Percentiles rank a stretch among this genome's conserved stretches.
Evolutionary conservation across 2,113 vertebrate species (phyloP).

Genomic region (Montifringilla adamsi): DNA sequence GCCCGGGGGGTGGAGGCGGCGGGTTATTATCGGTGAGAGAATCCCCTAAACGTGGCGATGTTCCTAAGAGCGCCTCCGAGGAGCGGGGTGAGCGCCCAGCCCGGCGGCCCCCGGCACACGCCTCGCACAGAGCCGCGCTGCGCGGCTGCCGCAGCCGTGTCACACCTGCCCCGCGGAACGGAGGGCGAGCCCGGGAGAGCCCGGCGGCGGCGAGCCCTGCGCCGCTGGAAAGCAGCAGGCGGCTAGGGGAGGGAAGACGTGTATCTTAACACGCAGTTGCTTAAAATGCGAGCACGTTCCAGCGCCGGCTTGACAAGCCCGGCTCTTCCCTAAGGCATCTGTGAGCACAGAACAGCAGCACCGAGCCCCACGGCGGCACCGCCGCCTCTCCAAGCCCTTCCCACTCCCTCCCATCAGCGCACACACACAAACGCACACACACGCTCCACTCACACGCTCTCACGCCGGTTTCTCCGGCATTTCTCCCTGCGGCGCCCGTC

Average conservation of each 20-base stretch:
- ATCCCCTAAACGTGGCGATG: not conserved
- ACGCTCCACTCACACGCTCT: not conserved
- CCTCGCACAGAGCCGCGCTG: not conserved
- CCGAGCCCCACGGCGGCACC: not conserved
- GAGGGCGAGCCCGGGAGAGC: not conserved
- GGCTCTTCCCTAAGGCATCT: not conserved
- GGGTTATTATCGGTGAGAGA: not conserved
- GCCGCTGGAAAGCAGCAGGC: not conserved
- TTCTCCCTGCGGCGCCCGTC: not conserved
- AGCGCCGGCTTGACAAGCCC: not conserved
- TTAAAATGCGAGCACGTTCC: not conserved
- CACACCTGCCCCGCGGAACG: not conserved
- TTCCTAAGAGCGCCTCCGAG: not conserved
- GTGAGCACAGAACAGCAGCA: not conserved
- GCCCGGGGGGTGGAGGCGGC: not conserved
- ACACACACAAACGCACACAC: too few species aligned
- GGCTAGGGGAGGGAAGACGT: not conserved
- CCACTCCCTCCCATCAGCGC: not conserved
- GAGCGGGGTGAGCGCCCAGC: not conserved
- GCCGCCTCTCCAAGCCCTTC: slow-evolving; percentile 11
- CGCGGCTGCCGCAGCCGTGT: not conserved
- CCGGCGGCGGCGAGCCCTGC: not conserved
- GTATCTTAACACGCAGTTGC: not conserved
- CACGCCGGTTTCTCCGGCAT: not conserved
- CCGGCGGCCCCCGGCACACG: not conserved